Conservation (phyloP, 2,797 vertebrate species). For the Gallinago stenura region DNA sequence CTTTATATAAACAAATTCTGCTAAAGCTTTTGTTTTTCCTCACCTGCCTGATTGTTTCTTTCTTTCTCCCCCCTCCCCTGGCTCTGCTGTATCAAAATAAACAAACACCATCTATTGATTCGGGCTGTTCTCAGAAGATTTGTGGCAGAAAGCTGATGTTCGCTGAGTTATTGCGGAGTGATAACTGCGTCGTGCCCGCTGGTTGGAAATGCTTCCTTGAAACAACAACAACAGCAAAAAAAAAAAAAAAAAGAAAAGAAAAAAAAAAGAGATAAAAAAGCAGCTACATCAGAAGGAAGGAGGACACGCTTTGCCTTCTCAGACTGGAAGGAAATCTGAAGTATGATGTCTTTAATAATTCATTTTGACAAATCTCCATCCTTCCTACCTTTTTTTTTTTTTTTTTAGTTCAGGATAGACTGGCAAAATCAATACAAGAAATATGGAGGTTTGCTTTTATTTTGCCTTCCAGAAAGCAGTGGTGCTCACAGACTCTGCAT, state of each 20-base stretch:
- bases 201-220: background rate
- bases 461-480: background rate
- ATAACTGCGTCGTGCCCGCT: background rate
- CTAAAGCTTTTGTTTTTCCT: background rate
- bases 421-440: background rate
- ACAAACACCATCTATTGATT: constrained; percentile 17
- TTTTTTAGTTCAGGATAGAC: background rate
- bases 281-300: background rate
- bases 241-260: background rate
- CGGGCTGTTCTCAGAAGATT: background rate
- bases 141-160: constrained; percentile 7
- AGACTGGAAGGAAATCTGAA: background rate
- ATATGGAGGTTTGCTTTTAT: background rate
- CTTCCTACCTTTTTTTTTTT: background rate
- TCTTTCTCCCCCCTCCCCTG: background rate
- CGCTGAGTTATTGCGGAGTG: background rate
- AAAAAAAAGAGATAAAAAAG: background rate
- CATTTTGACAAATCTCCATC: background rate
- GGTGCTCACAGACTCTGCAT: background rate
- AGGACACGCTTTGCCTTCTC: background rate
- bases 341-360: background rate
- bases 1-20: background rate
- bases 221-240: background rate
- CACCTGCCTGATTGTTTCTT: constrained; percentile 18
- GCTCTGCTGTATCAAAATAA: constrained; percentile 37